Evolutionary conservation across 2,888 invertebrate genomes (phyloP), one percentile per base, ranked within the genome.

Genomic region (Rhogogaster chlorosoma): DNA sequence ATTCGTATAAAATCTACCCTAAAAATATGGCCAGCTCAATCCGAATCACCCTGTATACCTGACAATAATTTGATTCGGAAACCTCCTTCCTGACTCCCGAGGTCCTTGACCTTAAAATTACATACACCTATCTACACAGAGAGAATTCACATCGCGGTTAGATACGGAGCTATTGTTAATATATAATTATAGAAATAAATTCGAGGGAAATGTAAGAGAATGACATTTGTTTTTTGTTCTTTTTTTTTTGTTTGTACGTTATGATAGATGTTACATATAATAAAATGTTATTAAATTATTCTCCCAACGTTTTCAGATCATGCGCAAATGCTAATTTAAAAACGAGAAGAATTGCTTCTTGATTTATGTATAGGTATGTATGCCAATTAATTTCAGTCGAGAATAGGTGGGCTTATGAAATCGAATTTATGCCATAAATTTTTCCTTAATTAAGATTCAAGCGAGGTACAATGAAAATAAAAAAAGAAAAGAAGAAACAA

Each of bases 21-120:
- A 3, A 45, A 45, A 15, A 45, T 45, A 45, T 45, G 15, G 45
- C 15, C 15, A 3, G 12, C 15, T 45, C 0, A 45, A 45, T 12
- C 45, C 15, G 45, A 45, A 12, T 45, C 45, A 45, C 12, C 15
- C 45, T 45, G 45, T 45, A 45, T 70, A 70, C 29, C 22, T 29
- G 42, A 38, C 71, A 71, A 53, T 61, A 61, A 61, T 61, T 53
- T n/a, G 6, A 45, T 75, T 42, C n/a, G 73, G 75, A 75, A 75
- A 75, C 26, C 22, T 61, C 61, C 61, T 22, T 26, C 32, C 26
- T 26, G 45, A 38, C 75, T 42, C 22, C 9, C 53, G 45, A 53
- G 78, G 78, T 78, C 78, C 53, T 57, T 32, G 78, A 78, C 78
- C 78, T 78, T 45, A 78, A 57, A 78, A 78, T 45, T 78, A 29